Evolutionary conservation across 2,113 vertebrate genomes (phyloP).

Genomic region (Butorides virescens): DNA sequence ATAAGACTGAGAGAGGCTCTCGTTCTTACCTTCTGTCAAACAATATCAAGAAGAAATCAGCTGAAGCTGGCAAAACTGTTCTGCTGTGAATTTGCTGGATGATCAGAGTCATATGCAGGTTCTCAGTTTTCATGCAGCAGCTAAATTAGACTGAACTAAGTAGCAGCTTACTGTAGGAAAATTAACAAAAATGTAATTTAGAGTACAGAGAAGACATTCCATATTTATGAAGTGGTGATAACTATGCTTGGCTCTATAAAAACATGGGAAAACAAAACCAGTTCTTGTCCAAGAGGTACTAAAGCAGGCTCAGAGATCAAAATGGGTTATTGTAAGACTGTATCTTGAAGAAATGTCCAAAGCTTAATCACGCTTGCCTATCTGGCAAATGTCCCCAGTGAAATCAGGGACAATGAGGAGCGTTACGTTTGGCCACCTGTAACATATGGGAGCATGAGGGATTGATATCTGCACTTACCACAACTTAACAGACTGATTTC

Average conservation of each 20-base stretch:
- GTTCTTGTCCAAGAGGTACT: neutral
- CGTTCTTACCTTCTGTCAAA: conserved; percentile 23
- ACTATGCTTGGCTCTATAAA: neutral
- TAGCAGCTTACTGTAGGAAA: neutral
- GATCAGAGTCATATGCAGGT: neutral
- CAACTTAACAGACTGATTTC: neutral
- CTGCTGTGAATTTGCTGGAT: neutral
- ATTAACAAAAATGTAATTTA: neutral
- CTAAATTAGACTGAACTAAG: neutral
- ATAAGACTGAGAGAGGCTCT: neutral
- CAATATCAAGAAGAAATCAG: conserved; percentile 4
- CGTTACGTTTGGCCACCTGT: neutral
- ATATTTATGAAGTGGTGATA: neutral
- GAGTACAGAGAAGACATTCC: neutral
- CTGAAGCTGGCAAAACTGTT: conserved; percentile 19
- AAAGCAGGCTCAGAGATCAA: neutral
- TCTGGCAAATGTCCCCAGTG: neutral
- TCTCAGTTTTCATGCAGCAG: neutral
- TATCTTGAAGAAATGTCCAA: neutral
- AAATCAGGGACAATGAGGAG: neutral
- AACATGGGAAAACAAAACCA: neutral
- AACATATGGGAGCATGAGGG: neutral
- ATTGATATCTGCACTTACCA: neutral
- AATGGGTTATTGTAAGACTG: neutral
- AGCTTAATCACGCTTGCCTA: neutral